These are phyloP conservation scores for Pithys albifrons DNA, from an alignment of 2,113 vertebrate species.

Conservation along the genomic window DNA sequence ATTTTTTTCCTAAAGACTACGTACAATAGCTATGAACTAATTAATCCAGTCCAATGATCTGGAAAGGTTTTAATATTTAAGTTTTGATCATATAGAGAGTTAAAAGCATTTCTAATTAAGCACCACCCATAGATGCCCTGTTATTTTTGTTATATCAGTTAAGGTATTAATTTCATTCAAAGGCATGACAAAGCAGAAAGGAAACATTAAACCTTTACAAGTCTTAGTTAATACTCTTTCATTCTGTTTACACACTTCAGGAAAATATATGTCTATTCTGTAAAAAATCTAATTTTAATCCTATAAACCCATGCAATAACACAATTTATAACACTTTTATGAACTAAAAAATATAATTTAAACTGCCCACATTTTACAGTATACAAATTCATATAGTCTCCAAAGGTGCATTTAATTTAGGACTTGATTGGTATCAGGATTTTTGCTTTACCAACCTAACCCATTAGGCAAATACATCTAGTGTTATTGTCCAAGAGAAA, in stretches of 20 bases:
- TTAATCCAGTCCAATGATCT: not conserved
- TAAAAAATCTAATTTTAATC: not conserved
- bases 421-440: not conserved
- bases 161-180: not conserved
- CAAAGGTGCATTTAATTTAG: conserved; percentile 6
- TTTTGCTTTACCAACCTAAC: conserved; percentile 9
- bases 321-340: not conserved
- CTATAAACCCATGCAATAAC: not conserved
- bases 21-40: not conserved
- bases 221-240: not conserved
- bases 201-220: not conserved
- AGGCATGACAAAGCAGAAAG: not conserved
- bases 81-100: not conserved
- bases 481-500: not conserved
- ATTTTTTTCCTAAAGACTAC: not conserved
- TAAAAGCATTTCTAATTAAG: not conserved
- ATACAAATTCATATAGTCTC: not conserved
- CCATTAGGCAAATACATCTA: not conserved
- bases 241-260: not conserved
- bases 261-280: not conserved
- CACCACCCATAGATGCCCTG: not conserved
- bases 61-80: not conserved
- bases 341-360: not conserved
- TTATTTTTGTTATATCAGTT: not conserved
- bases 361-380: not conserved